A percentile compares a stretch with the other conserved stretches of the same genome.
These are phyloP conservation scores for Acromyrmex echinatior DNA, from an alignment of 1,140 invertebrate genomes.

Conservation along the genomic window DNA sequence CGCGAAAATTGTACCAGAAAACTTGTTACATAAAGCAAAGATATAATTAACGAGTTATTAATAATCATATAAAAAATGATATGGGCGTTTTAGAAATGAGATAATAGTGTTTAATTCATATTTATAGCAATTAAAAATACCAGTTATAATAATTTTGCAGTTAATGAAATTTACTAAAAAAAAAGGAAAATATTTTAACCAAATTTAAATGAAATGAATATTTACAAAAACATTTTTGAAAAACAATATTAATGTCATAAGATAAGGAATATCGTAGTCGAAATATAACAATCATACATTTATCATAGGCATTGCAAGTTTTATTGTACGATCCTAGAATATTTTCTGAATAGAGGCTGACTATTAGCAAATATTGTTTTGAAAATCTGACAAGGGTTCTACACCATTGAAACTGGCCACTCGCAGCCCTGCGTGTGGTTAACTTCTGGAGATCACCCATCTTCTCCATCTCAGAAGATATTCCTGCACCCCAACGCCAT, in stretches of 20 bases:
- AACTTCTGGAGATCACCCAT: conserved; percentile 73
- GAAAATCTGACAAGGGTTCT: conserved; percentile 47
- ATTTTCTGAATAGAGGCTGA: background rate
- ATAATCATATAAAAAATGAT: background rate
- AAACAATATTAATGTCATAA: background rate
- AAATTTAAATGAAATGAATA: background rate
- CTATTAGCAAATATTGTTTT: conserved; percentile 2
- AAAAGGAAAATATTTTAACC: background rate
- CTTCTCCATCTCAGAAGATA: conserved; percentile 63
- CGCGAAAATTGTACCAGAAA: background rate
- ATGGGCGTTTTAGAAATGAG: background rate
- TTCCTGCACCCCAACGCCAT: conserved; percentile 78
- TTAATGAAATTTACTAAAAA: background rate
- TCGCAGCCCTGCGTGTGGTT: conserved; percentile 76
- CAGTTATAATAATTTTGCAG: conserved; percentile 3
- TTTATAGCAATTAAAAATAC: background rate
- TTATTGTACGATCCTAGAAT: background rate
- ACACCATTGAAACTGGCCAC: conserved; percentile 68
- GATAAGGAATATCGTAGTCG: background rate
- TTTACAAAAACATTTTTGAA: background rate
- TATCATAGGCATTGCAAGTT: background rate
- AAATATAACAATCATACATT: background rate
- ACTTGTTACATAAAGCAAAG: background rate
- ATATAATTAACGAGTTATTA: background rate
- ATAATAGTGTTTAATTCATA: background rate